Conservation (phyloP, 2,888 invertebrate species). For the Archaeoteleia sp. region DNA sequence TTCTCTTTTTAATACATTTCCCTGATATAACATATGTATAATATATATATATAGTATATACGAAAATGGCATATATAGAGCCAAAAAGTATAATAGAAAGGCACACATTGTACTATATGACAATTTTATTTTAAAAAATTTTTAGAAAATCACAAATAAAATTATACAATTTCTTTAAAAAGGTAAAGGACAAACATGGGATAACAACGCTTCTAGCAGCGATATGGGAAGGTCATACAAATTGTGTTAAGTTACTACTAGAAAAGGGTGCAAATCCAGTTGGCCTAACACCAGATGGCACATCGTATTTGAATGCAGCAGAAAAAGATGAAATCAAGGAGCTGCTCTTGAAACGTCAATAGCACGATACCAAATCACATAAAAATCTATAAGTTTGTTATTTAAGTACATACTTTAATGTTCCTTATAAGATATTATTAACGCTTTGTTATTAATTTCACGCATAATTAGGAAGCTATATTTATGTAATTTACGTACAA, state of each 20-base stretch:
- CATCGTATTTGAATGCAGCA: conserved; percentile 89
- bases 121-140: not conserved
- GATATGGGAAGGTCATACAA: conserved; percentile 96
- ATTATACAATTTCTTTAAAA: conserved; percentile 32
- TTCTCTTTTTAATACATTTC: no score
- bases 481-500: conserved; percentile 45
- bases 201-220: conserved; percentile 95
- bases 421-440: no score
- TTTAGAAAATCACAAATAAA: not conserved
- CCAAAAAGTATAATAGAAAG: no score
- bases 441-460: conserved; percentile 66
- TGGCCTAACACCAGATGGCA: conserved; percentile 91
- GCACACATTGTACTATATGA: no score
- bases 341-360: conserved; percentile 77
- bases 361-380: conserved; percentile 65
- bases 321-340: conserved; percentile 94
- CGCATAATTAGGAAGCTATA: no score
- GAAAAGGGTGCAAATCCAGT: conserved; percentile 82
- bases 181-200: conserved; percentile 96
- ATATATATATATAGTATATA: no score
- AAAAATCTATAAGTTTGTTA: conserved; percentile 66
- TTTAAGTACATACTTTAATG: no score
- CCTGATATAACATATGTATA: no score
- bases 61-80: no score
- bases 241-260: conserved; percentile 91